Percentiles rank a stretch among this genome's conserved stretches.
These are phyloP conservation scores for Gisinianus flammeolus DNA, from an alignment of 2,888 invertebrate species.

Conservation along the genomic window DNA sequence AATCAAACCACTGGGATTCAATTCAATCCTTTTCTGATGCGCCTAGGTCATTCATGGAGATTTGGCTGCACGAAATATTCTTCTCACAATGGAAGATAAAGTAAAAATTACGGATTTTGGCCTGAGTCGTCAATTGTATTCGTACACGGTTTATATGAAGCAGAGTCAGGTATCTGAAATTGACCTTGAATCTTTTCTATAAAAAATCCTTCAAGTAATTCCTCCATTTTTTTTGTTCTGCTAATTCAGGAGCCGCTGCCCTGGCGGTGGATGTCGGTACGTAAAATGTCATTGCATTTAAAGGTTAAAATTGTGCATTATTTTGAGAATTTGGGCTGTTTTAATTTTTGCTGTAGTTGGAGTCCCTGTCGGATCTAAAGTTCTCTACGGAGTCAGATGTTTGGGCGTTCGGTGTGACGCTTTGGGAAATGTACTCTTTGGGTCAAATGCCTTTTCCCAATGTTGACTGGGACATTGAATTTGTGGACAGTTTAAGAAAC, in stretches of 20 bases:
- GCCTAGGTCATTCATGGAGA: constrained; percentile 11
- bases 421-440: constrained; percentile 16
- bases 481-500: not conserved
- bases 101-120: constrained; percentile 16
- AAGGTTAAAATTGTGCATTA: not conserved
- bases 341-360: not conserved
- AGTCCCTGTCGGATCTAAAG: not conserved
- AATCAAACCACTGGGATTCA: not conserved
- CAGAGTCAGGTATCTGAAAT: constrained; percentile 1
- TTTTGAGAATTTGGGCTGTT: not conserved
- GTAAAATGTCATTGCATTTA: too few species aligned
- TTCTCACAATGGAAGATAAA: not conserved
- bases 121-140: not conserved
- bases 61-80: constrained; percentile 11
- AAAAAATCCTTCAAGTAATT: not conserved
- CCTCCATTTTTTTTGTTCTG: not conserved
- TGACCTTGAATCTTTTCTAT: not conserved
- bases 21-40: not conserved
- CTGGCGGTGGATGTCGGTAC: not conserved
- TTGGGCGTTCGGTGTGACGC: constrained; percentile 1
- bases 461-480: not conserved
- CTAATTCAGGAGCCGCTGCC: constrained; percentile 4
- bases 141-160: constrained; percentile 11
- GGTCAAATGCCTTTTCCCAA: constrained; percentile 7
- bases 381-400: constrained; percentile 10